Conservation (phyloP, 1,140 invertebrate species). For the Zelostemma sp. region DNA sequence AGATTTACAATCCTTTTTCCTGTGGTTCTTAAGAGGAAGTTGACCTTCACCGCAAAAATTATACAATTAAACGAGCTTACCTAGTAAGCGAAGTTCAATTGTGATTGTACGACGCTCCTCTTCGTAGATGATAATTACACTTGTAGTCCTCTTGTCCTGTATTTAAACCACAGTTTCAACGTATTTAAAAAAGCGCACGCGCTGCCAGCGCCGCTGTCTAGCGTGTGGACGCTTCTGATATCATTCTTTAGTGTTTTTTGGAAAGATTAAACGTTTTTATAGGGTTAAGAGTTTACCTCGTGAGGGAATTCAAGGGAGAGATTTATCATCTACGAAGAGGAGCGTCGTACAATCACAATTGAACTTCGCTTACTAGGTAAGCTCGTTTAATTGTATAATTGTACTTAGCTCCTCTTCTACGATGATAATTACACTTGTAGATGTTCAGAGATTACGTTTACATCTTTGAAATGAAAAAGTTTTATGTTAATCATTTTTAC, state of each 20-base stretch:
- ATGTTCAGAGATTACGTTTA: constrained; percentile 25
- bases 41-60: too few species aligned
- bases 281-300: too few species aligned
- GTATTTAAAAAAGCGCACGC: too few species aligned
- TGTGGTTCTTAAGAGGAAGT: too few species aligned
- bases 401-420: constrained; percentile 13
- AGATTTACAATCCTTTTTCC: too few species aligned
- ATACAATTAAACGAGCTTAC: neutral
- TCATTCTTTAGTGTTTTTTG: too few species aligned
- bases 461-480: neutral
- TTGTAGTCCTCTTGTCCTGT: neutral
- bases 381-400: neutral
- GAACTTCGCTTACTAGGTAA: constrained; percentile 4
- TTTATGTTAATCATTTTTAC: neutral
- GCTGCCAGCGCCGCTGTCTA: too few species aligned
- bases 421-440: constrained; percentile 16
- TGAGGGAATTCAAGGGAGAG: neutral
- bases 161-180: too few species aligned
- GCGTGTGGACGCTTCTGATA: too few species aligned
- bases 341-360: neutral
- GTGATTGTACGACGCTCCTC: neutral
- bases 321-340: constrained; percentile 1
- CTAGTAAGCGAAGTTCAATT: constrained; percentile 3
- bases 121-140: constrained; percentile 3
- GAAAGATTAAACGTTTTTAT: too few species aligned